These are phyloP conservation scores for Neodiprion lecontei DNA, from an alignment of 1,140 invertebrate species.

Conservation along the genomic window DNA sequence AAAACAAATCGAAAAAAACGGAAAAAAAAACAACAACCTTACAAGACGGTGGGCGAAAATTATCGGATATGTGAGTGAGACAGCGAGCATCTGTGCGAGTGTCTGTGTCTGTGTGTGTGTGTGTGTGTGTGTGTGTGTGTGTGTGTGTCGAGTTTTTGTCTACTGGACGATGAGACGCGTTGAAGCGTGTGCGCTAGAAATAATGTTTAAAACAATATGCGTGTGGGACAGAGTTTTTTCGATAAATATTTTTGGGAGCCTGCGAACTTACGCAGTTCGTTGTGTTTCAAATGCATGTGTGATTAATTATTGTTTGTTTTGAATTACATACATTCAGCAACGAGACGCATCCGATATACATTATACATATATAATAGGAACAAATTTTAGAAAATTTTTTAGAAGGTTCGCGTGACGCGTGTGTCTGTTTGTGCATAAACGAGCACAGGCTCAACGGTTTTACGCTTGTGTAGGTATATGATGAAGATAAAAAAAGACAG, in stretches of 20 bases:
- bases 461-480: background rate
- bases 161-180: background rate
- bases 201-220: background rate
- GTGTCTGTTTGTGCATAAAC: background rate
- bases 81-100: background rate
- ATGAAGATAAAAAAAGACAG: conserved; percentile 10
- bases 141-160: background rate
- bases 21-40: conserved; percentile 29
- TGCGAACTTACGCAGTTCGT: conserved; percentile 8
- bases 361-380: background rate
- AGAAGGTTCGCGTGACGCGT: background rate
- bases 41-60: conserved; percentile 8
- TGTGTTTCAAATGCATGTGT: background rate
- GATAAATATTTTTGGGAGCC: background rate
- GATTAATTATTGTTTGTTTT: too few relatives aligned
- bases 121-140: background rate
- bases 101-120: background rate
- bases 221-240: background rate
- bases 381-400: too few relatives aligned
- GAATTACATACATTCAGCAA: too few relatives aligned
- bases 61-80: conserved; percentile 3
- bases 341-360: background rate
- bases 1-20: background rate
- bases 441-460: background rate
- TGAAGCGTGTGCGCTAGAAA: background rate